A percentile compares a stretch with the other conserved stretches of the same genome.
Conservation (phyloP, 2,113 vertebrate species). For the Lagopus leucura region DNA sequence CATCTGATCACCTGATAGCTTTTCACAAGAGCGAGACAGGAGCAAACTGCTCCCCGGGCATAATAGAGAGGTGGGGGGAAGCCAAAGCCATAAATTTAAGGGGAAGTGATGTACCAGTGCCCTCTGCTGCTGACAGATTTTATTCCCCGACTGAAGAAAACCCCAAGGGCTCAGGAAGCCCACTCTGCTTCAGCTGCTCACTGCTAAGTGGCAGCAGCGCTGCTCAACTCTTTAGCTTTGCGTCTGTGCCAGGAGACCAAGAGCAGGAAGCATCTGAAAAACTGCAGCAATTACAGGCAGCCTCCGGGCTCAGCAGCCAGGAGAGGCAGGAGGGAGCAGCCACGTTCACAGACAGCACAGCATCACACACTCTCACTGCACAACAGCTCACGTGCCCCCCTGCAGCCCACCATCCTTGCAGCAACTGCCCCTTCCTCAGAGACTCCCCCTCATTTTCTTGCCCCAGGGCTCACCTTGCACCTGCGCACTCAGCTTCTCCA, state of each 20-base stretch:
- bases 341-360: background rate
- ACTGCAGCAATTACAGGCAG: background rate
- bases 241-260: background rate
- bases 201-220: background rate
- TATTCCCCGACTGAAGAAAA: slow-evolving; percentile 49
- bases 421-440: background rate
- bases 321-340: background rate
- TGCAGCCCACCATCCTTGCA: background rate
- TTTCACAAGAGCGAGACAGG: background rate
- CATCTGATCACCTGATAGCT: background rate
- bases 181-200: background rate
- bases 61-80: background rate
- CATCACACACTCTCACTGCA: rapidly evolving
- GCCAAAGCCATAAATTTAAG: slow-evolving; percentile 14
- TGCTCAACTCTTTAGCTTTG: background rate
- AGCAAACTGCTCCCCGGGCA: background rate
- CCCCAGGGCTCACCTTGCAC: slow-evolving; percentile 81
- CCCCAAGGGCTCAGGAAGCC: background rate
- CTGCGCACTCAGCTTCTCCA: slow-evolving; percentile 83
- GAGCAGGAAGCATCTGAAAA: background rate
- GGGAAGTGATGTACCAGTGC: slow-evolving; percentile 64
- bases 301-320: background rate
- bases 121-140: slow-evolving; percentile 67
- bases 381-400: rapidly evolving
- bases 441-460: rapidly evolving